Evolutionary conservation across 2,888 invertebrate genomes (phyloP).

Genomic region (Sepioteuthis lessoniana): DNA sequence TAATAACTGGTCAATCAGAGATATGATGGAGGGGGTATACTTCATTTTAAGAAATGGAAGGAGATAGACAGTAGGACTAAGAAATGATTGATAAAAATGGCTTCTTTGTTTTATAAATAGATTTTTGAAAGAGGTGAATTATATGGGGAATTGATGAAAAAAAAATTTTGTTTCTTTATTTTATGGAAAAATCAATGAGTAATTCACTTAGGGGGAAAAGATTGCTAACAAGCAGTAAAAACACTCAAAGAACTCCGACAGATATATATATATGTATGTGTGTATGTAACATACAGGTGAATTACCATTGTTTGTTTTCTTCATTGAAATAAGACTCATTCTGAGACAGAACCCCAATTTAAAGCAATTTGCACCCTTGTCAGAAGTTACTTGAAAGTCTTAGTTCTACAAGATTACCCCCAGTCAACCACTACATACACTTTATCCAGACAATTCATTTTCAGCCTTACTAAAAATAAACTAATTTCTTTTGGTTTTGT

Average conservation of each 20-base stretch:
- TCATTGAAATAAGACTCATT: neutral
- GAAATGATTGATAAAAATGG: neutral
- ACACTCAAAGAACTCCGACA: neutral
- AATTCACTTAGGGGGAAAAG: neutral
- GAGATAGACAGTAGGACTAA: neutral
- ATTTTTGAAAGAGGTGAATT: neutral
- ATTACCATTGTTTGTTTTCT: neutral
- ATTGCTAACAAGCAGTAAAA: neutral
- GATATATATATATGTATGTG: neutral
- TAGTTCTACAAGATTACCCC: neutral
- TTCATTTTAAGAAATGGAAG: neutral
- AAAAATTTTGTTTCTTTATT: neutral
- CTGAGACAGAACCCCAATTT: neutral
- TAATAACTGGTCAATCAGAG: neutral
- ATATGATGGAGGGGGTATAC: neutral
- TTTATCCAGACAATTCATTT: neutral
- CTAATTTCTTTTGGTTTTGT: neutral
- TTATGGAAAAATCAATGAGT: neutral
- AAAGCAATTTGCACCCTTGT: neutral
- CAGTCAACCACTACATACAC: neutral
- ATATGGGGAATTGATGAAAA: neutral
- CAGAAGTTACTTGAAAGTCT: neutral
- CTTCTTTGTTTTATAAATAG: constrained; percentile 1
- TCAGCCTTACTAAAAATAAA: neutral
- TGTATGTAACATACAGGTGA: neutral